Base-by-base conservation (phyloP, 2,888 invertebrate species). In the Caenorhabditis auriculariae region DNA sequence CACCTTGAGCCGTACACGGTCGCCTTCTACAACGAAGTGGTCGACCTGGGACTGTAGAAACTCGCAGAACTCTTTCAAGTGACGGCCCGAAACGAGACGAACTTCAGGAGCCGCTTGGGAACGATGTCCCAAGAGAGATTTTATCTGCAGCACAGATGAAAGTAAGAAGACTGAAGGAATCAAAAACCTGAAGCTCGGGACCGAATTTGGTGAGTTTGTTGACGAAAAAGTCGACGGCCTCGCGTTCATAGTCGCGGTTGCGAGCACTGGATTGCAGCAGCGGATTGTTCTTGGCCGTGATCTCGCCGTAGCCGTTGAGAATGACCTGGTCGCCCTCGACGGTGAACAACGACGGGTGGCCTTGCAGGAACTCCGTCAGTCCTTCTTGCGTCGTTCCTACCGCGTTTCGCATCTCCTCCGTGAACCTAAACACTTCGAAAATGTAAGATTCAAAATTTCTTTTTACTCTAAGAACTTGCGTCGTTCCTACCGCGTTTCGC, bases 141-240 rank as follows among this genome's bases (percentile, higher is more conserved):
- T 91, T 74, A 96, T 92, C 72, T 78, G 58, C 27, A 63, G 57
- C 9, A 21, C 32, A 21, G n/a, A n/a, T n/a, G n/a, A n/a, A n/a
- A n/a, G n/a, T n/a, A n/a, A n/a, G n/a, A n/a, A n/a, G n/a, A n/a
- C n/a, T n/a, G n/a, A n/a, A n/a, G n/a, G n/a, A n/a, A n/a, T 9
- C 7, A 50, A 19, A 32, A 12, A 74, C 68, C 4, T 94, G 95
- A 69, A 98, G 92, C 86, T 96, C 95, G 2, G 93, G 91, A 89
- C 58, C 96, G 94, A 83, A 96, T 93, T 84, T 95, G 91, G 69
- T 81, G 84, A 98, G 88, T 86, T 95, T 94, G 82, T 90, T 88
- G 54, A 91, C 90, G 85, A 98, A 98, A 86, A 95, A 98, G 82
- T 93, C 91, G 78, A 95, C 93, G 55, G 98, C 95, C 85, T 95